Conservation (phyloP, 1,140 invertebrate genomes). For the Pectinophora gossypiella region DNA sequence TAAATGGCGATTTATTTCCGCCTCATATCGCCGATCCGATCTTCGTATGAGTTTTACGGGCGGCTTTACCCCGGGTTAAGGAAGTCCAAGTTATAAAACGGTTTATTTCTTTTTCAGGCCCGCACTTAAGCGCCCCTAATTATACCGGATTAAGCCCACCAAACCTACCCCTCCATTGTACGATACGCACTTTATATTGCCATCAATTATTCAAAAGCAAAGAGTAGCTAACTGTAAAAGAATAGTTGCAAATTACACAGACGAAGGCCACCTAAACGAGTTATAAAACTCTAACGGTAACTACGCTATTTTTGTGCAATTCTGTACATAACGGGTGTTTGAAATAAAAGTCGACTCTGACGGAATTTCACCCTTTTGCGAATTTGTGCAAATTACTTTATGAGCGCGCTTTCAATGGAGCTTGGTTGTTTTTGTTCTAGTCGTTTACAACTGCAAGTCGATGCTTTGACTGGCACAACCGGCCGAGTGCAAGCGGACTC, state of each 20-base stretch:
- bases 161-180: background rate
- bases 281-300: conserved; percentile 50
- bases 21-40: conserved; percentile 70
- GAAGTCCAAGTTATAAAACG: conserved; percentile 67
- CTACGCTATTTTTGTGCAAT: conserved; percentile 33
- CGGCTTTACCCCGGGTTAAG: conserved; percentile 67
- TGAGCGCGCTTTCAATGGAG: conserved; percentile 52
- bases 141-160: conserved; percentile 30
- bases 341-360: conserved; percentile 46
- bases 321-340: conserved; percentile 46
- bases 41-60: conserved; percentile 70
- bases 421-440: conserved; percentile 45
- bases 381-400: conserved; percentile 74
- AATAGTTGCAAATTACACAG: background rate
- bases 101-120: conserved; percentile 65
- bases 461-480: conserved; percentile 37
- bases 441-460: conserved; percentile 47
- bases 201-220: no score
- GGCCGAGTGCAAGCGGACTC: conserved; percentile 28
- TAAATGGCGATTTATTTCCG: conserved; percentile 74
- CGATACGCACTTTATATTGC: background rate
- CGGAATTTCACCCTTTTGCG: conserved; percentile 64
- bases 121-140: conserved; percentile 44
- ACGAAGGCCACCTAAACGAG: conserved; percentile 25
- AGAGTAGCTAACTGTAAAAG: background rate